These are phyloP conservation scores for Brachycybe producta DNA, from an alignment of 2,888 invertebrate species.

Conservation along the genomic window DNA sequence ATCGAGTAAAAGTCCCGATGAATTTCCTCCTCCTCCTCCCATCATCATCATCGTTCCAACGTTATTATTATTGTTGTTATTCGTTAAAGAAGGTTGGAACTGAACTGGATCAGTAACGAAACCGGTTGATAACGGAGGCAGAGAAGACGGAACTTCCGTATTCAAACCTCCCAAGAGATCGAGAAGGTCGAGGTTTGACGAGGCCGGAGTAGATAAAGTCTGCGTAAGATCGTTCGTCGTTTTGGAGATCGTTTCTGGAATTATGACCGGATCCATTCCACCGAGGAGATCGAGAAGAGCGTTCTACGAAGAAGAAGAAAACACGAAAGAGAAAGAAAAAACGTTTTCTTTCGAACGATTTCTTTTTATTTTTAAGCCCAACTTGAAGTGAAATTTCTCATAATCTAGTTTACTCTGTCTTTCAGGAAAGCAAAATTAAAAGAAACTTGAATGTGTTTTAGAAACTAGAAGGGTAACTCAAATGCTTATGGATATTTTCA, in stretches of 20 bases:
- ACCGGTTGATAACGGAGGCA: neutral
- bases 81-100: too few relatives aligned
- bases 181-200: conserved; percentile 64
- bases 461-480: too few relatives aligned
- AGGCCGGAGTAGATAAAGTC: conserved; percentile 24
- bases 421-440: too few relatives aligned
- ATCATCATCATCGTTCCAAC: too few relatives aligned
- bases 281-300: conserved; percentile 67
- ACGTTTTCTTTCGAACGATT: too few relatives aligned
- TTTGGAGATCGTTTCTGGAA: conserved; percentile 24
- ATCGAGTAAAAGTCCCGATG: conserved; percentile 11
- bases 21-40: too few relatives aligned
- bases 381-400: too few relatives aligned
- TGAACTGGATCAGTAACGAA: neutral
- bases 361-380: too few relatives aligned
- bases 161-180: conserved; percentile 55
- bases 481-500: too few relatives aligned
- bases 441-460: too few relatives aligned
- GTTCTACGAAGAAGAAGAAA: conserved; percentile 45
- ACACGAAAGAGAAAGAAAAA: conserved; percentile 9
- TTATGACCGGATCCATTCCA: conserved; percentile 11
- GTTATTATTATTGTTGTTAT: too few relatives aligned
- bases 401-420: too few relatives aligned
- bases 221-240: conserved; percentile 22
- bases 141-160: conserved; percentile 13